phyloP scores from a whole-genome alignment of 1,140 invertebrate genomes.

The Drosophila varians region DNA sequence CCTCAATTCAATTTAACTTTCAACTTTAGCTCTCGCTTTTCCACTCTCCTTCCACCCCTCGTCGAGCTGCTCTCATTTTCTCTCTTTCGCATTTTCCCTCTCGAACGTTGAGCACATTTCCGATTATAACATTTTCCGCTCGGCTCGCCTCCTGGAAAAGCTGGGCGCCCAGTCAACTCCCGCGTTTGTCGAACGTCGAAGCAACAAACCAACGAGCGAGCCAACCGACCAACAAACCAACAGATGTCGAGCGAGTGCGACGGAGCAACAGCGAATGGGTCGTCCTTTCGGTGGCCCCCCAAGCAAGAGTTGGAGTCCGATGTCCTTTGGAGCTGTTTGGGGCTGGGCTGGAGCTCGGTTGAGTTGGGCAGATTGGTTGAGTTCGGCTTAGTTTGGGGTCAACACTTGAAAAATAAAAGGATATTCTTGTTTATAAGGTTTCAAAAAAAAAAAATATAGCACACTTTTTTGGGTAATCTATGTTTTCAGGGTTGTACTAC shows the following conservation, averaged over 20 bases:
- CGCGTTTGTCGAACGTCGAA: conserved; percentile 73
- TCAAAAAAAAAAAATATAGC: no score
- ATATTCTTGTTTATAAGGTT: no score
- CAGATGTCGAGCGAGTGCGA: conserved; percentile 45
- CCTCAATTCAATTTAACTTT: conserved; percentile 78
- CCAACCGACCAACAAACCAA: conserved; percentile 51
- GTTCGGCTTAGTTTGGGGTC: conserved; percentile 5
- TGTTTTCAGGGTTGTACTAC: no score
- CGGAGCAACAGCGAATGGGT: conserved; percentile 29
- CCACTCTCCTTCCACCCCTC: conserved; percentile 4
- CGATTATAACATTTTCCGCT: conserved; percentile 25
- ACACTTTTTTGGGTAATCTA: no score
- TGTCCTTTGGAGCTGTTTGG: not conserved
- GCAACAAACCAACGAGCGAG: conserved; percentile 52
- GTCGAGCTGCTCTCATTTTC: not conserved
- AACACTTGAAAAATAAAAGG: not conserved
- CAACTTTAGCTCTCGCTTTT: conserved; percentile 53
- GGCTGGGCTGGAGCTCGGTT: not conserved
- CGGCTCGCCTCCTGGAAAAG: conserved; percentile 23
- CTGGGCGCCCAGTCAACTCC: conserved; percentile 78
- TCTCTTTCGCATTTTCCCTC: conserved; percentile 1
- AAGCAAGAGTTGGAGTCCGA: not conserved
- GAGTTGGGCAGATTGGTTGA: conserved; percentile 1
- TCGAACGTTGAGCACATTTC: conserved; percentile 36
- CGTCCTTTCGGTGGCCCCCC: conserved; percentile 1